These are phyloP conservation scores for Pagetopsis macropterus DNA, from an alignment of 2,797 vertebrate species.

Conservation along the genomic window DNA sequence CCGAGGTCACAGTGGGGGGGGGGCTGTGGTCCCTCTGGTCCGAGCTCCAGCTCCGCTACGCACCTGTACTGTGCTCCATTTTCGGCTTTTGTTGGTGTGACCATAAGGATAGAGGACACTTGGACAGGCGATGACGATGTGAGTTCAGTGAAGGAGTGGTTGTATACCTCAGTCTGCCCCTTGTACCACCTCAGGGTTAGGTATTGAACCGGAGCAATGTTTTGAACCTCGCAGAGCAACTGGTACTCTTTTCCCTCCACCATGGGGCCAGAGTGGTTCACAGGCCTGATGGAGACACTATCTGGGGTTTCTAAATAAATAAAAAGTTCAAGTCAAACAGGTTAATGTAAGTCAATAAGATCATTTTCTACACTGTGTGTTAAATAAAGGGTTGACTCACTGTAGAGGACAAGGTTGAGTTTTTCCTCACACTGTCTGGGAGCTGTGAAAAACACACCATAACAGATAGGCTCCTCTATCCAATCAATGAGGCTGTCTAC, in stretches of 20 bases:
- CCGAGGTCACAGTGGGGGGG: slow-evolving; percentile 69
- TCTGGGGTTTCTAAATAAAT: slow-evolving; percentile 81
- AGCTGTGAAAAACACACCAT: slow-evolving; percentile 86
- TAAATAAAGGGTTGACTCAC: slow-evolving; percentile 71
- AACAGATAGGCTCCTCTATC: slow-evolving; percentile 88
- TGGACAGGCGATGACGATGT: slow-evolving; percentile 83
- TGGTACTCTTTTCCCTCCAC: slow-evolving; percentile 83
- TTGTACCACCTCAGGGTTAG: slow-evolving; percentile 85
- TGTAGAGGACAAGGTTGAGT: slow-evolving; percentile 86
- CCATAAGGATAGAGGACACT: slow-evolving; percentile 83
- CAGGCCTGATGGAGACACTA: slow-evolving; percentile 80
- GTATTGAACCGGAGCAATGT: slow-evolving; percentile 87
- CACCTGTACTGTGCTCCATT: slow-evolving; percentile 78
- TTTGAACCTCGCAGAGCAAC: slow-evolving; percentile 86
- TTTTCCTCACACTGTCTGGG: slow-evolving; percentile 87
- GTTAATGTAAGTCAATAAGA: background rate
- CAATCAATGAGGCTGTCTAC: slow-evolving; percentile 86
- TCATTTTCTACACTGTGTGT: background rate
- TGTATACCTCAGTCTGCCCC: slow-evolving; percentile 82
- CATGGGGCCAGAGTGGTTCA: slow-evolving; percentile 84
- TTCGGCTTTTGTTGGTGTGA: slow-evolving; percentile 79
- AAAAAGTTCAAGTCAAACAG: slow-evolving; percentile 22
- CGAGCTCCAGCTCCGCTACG: slow-evolving; percentile 80
- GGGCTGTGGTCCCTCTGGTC: slow-evolving; percentile 77
- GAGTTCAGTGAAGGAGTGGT: slow-evolving; percentile 83